Evolutionary conservation across 2,113 vertebrate species (phyloP).

Genomic region (Hydrolagus affinis): DNA sequence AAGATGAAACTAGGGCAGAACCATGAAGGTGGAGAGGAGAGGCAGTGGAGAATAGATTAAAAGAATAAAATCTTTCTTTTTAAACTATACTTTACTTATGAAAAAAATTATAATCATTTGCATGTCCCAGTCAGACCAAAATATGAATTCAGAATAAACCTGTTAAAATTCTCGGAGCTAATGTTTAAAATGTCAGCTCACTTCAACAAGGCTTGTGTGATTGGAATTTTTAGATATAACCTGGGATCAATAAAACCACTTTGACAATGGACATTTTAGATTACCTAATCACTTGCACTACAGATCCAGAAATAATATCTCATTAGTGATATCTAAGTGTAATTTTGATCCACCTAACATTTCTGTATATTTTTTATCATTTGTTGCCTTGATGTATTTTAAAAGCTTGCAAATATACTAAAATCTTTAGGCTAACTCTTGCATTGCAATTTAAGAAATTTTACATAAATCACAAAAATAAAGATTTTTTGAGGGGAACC

Average conservation of each 20-base stretch:
- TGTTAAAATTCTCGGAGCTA: not conserved
- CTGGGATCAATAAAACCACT: not conserved
- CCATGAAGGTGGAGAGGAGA: too few relatives aligned
- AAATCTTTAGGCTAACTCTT: not conserved
- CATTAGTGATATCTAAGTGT: constrained; percentile 12
- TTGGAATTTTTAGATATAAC: not conserved
- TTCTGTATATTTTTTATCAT: not conserved
- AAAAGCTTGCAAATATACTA: not conserved
- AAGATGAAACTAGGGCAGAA: too few relatives aligned
- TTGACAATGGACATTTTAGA: not conserved
- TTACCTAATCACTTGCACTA: not conserved
- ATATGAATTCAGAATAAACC: not conserved
- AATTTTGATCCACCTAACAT: not conserved
- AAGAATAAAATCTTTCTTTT: too few relatives aligned
- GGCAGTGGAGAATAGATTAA: too few relatives aligned
- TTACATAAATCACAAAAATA: not conserved
- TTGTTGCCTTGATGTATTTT: constrained; percentile 8
- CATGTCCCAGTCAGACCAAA: too few relatives aligned
- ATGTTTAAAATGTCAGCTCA: not conserved
- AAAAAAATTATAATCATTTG: too few relatives aligned
- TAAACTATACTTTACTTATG: too few relatives aligned
- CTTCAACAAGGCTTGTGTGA: not conserved
- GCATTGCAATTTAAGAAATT: not conserved
- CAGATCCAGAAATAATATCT: not conserved
- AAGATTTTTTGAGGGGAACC: not conserved